phyloP scores from a whole-genome alignment of 2,888 invertebrate species.

The Lasiommata megera region DNA sequence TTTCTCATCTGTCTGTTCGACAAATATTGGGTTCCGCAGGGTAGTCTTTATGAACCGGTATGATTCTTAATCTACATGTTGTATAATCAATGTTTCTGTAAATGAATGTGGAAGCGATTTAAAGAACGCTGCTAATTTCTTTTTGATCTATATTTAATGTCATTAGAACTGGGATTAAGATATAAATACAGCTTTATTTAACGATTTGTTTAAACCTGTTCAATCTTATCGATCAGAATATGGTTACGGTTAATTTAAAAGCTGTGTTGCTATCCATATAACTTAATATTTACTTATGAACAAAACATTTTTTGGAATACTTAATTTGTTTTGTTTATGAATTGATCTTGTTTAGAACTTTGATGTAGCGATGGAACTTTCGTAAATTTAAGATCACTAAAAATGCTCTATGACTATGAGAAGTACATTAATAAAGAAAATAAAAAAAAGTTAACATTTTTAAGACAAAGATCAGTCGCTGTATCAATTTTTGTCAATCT shows the following conservation, averaged over 20 bases:
- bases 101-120: constrained; percentile 24
- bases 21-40: background rate
- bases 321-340: constrained; percentile 17
- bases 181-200: constrained; percentile 20
- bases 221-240: background rate
- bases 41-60: background rate
- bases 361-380: constrained; percentile 7
- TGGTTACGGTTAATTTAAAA: background rate
- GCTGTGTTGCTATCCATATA: constrained; percentile 21
- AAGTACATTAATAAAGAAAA: background rate
- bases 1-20: background rate
- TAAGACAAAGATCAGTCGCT: constrained; percentile 9
- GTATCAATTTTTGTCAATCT: constrained; percentile 9
- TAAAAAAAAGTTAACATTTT: background rate
- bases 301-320: constrained; percentile 14
- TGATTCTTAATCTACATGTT: background rate
- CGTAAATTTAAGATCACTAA: background rate
- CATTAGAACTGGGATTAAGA: constrained; percentile 17
- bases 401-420: too few species aligned
- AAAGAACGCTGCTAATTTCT: constrained; percentile 29
- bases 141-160: constrained; percentile 27
- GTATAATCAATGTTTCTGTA: background rate
- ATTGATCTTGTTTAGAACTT: constrained; percentile 8
- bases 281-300: constrained; percentile 19
- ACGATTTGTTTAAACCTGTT: background rate